Percentiles rank a stretch among this genome's conserved stretches.
These are phyloP conservation scores for Penaeus vannamei DNA, from an alignment of 1,140 invertebrate genomes.

Conservation along the genomic window DNA sequence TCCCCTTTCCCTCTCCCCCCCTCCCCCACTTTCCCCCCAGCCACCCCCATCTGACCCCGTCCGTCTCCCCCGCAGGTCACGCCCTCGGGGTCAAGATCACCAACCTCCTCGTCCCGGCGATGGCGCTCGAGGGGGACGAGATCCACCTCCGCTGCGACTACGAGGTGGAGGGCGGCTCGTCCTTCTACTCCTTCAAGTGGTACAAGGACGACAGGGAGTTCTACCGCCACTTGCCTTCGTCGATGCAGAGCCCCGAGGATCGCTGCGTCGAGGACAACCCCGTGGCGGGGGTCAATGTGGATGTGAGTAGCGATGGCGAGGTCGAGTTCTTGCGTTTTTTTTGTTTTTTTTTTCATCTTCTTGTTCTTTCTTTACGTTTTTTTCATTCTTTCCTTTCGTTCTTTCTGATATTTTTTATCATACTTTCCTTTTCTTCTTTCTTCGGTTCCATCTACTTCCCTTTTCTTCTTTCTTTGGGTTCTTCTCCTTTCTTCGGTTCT, in stretches of 20 bases:
- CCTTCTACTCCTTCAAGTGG: constrained; percentile 67
- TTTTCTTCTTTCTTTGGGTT: no score
- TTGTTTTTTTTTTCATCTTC: no score
- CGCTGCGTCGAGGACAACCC: constrained; percentile 22
- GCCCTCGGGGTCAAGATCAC: constrained; percentile 47
- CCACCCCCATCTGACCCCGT: neutral
- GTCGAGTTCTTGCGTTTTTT: no score
- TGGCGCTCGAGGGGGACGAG: constrained; percentile 57
- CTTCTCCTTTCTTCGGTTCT: no score
- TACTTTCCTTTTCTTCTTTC: no score
- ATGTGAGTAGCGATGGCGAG: constrained; percentile 28
- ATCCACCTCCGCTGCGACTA: constrained; percentile 62
- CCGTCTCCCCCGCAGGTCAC: neutral
- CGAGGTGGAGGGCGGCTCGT: constrained; percentile 61
- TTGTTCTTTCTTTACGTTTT: no score
- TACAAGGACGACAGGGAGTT: constrained; percentile 67
- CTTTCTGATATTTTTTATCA: no score
- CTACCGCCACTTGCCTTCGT: constrained; percentile 61
- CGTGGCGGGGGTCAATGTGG: constrained; percentile 42
- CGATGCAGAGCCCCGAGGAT: neutral
- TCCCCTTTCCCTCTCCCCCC: neutral
- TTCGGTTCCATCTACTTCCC: no score
- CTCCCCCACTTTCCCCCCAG: neutral
- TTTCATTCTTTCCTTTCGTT: no score
- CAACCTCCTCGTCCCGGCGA: constrained; percentile 46